Conservation (phyloP, 1,140 invertebrate species). For the Aphaenogaster ashmeadi region DNA sequence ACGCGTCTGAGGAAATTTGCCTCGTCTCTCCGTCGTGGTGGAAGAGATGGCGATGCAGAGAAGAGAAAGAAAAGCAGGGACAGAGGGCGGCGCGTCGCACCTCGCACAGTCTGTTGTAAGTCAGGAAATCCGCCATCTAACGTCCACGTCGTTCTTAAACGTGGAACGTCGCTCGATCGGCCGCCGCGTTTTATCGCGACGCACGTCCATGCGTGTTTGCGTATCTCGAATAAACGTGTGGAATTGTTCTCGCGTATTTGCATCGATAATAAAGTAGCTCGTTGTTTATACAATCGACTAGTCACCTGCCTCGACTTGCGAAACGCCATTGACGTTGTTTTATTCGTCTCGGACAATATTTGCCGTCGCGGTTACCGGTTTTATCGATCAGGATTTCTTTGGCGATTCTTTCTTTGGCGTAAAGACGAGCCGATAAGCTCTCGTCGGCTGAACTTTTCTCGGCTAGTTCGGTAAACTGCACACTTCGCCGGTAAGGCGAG, state of each 20-base stretch:
- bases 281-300: constrained; percentile 51
- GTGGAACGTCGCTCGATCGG: constrained; percentile 20
- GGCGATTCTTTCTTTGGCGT: neutral
- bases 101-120: constrained; percentile 46
- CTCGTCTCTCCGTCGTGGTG: neutral
- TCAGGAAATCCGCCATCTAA: constrained; percentile 54
- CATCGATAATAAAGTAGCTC: constrained; percentile 65
- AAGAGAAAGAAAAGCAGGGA: neutral
- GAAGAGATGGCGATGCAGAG: neutral
- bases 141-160: constrained; percentile 61
- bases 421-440: constrained; percentile 9
- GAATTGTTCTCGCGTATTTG: constrained; percentile 68
- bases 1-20: constrained; percentile 41
- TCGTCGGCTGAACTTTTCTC: constrained; percentile 15
- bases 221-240: constrained; percentile 2
- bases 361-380: neutral
- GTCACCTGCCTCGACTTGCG: constrained; percentile 39
- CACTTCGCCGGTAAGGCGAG: neutral
- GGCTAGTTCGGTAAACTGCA: constrained; percentile 35
- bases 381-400: constrained; percentile 12
- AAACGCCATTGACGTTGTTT: constrained; percentile 28
- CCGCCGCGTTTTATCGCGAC: constrained; percentile 41
- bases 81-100: neutral
- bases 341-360: constrained; percentile 31
- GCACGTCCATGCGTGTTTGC: neutral